phyloP scores from a whole-genome alignment of 1,140 invertebrate species.

The Radopholus similis region DNA sequence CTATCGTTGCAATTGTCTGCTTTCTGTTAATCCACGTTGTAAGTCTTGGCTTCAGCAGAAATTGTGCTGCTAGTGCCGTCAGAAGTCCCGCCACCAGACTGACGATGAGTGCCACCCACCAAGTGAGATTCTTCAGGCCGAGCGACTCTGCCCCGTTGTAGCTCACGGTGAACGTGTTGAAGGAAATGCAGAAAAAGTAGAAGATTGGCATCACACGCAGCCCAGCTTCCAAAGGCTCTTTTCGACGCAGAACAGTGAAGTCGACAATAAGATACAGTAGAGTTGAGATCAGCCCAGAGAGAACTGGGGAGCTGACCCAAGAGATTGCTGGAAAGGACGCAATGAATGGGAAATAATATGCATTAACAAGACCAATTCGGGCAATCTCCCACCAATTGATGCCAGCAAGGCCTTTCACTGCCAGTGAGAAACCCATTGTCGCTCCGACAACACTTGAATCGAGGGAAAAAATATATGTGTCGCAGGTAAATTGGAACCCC shows the following conservation, averaged over 20 bases:
- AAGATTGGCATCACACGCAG: too few relatives aligned
- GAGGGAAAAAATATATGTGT: background rate
- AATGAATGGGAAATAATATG: constrained; percentile 60
- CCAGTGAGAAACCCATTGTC: constrained; percentile 87
- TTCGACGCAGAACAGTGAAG: constrained; percentile 59
- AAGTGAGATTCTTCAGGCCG: constrained; percentile 53
- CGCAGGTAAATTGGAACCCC: background rate
- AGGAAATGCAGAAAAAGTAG: constrained; percentile 82
- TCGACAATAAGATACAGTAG: constrained; percentile 37
- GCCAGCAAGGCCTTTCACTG: constrained; percentile 77
- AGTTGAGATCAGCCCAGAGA: constrained; percentile 36
- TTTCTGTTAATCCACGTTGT: constrained; percentile 22
- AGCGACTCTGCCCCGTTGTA: constrained; percentile 84
- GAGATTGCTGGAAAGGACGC: constrained; percentile 20
- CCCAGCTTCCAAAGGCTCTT: constrained; percentile 24
- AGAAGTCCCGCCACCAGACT: constrained; percentile 34
- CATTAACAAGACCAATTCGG: constrained; percentile 65
- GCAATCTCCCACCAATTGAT: constrained; percentile 76
- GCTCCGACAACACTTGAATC: constrained; percentile 78
- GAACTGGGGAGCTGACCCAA: constrained; percentile 35
- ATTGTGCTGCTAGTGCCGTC: constrained; percentile 44
- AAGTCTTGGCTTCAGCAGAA: constrained; percentile 42
- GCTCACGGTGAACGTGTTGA: constrained; percentile 86
- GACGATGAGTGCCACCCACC: constrained; percentile 13
- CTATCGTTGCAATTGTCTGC: background rate